Conservation (phyloP, 2,113 vertebrate genomes). For the Ceyx cyanopectus region DNA sequence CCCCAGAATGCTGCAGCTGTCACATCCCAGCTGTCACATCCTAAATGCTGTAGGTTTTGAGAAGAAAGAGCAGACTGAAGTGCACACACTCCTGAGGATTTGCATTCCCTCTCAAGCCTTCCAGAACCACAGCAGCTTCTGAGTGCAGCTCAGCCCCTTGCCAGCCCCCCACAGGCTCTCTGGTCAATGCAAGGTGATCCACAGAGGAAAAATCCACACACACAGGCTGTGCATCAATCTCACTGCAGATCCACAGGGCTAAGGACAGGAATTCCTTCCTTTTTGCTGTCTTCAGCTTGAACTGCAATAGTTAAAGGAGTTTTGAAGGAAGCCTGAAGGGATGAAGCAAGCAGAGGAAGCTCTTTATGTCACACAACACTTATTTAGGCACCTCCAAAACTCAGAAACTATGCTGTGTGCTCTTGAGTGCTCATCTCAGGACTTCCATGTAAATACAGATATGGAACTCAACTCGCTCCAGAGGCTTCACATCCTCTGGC, state of each 20-base stretch:
- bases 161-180: neutral
- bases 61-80: neutral
- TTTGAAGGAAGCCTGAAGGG: neutral
- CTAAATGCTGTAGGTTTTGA: neutral
- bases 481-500: neutral
- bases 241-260: neutral
- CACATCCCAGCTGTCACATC: neutral
- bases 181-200: neutral
- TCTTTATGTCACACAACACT: neutral
- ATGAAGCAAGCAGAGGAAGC: neutral
- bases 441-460: neutral
- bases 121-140: no score
- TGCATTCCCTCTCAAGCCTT: neutral
- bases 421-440: neutral
- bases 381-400: neutral
- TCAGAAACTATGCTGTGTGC: neutral
- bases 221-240: no score
- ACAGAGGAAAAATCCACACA: neutral
- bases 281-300: neutral
- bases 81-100: neutral
- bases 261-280: neutral
- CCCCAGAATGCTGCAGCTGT: neutral
- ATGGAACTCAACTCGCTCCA: neutral
- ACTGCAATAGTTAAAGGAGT: neutral
- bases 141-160: neutral